Conservation (phyloP, 2,888 invertebrate genomes). For the Leistus spinibarbis region DNA sequence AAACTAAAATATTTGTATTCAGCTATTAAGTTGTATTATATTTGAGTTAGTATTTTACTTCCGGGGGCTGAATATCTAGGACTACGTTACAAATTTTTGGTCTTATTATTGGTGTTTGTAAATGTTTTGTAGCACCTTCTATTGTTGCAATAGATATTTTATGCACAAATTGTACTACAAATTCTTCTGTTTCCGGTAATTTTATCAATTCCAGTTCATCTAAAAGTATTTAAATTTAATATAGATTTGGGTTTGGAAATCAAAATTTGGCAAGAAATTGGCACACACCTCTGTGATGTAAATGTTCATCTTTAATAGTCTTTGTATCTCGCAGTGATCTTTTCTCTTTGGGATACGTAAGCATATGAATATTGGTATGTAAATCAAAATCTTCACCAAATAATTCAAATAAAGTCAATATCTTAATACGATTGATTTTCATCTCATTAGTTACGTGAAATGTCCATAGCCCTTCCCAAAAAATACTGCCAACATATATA, state of each 20-base stretch:
- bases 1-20: constrained; percentile 24
- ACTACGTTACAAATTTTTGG: constrained; percentile 24
- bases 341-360: constrained; percentile 19
- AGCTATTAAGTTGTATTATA: background rate
- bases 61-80: constrained; percentile 32
- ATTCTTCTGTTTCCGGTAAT: constrained; percentile 27
- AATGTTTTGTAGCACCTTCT: constrained; percentile 11
- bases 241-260: background rate
- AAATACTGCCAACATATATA: constrained; percentile 26
- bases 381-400: constrained; percentile 22
- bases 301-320: constrained; percentile 30
- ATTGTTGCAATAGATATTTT: constrained; percentile 15
- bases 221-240: background rate
- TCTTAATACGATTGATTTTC: constrained; percentile 29
- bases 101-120: constrained; percentile 15
- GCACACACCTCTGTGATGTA: constrained; percentile 23
- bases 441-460: constrained; percentile 25
- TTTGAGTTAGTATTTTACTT: constrained; percentile 11
- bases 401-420: constrained; percentile 16
- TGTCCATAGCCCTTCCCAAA: constrained; percentile 26
- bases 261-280: background rate
- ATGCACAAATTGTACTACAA: constrained; percentile 10
- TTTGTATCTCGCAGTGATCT: constrained; percentile 23
- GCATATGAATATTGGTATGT: constrained; percentile 16
- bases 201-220: constrained; percentile 32